These are phyloP conservation scores for Arnoldichthys spilopterus DNA, from an alignment of 2,797 vertebrate genomes.

Conservation along the genomic window DNA sequence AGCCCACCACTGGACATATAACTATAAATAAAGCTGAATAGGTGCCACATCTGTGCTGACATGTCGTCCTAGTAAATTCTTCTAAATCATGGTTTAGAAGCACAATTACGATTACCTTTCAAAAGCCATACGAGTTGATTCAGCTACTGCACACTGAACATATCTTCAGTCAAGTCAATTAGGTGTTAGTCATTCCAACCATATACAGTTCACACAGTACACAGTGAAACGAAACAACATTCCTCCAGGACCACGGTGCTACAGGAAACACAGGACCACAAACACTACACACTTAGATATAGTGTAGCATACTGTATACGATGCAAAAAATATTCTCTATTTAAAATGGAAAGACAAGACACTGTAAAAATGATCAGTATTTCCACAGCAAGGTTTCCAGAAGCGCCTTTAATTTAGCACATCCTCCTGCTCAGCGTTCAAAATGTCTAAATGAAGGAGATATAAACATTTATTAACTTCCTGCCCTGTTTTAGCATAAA, in stretches of 20 bases:
- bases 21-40: not conserved
- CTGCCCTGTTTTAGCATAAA: slow-evolving; percentile 15
- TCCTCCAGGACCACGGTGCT: too few species aligned
- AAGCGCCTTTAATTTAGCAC: slow-evolving; percentile 34
- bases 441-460: slow-evolving; percentile 32
- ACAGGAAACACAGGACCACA: too few species aligned
- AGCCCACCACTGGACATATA: not conserved
- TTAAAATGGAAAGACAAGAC: slow-evolving; percentile 1
- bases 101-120: not conserved
- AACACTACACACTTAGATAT: too few species aligned
- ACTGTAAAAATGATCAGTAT: not conserved
- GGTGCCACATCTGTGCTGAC: not conserved
- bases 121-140: not conserved
- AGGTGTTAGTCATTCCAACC: too few species aligned
- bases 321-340: slow-evolving; percentile 8
- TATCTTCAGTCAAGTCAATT: too few species aligned
- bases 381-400: slow-evolving; percentile 1
- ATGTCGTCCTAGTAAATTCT: not conserved
- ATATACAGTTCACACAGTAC: too few species aligned
- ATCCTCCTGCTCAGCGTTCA: slow-evolving; percentile 16
- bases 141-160: too few species aligned
- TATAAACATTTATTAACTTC: slow-evolving; percentile 44
- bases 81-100: not conserved
- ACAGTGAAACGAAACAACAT: too few species aligned
- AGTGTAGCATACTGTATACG: too few species aligned